A percentile compares a stretch with the other conserved stretches of the same genome.
Conservation (phyloP, 2,888 invertebrate species). For the Apamea monoglypha region DNA sequence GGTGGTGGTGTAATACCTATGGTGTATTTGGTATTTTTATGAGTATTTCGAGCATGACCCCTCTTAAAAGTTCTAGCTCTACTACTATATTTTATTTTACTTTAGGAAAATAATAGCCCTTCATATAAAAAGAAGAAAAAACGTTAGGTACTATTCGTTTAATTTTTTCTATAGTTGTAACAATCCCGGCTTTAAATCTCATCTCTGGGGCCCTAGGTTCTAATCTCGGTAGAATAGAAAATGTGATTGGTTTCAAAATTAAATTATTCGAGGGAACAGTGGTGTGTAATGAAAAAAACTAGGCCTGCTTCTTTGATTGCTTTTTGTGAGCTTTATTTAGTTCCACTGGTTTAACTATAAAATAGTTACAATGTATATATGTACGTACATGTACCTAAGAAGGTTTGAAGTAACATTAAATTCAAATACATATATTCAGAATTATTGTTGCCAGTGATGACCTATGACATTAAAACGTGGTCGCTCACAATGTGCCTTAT, state of each 20-base stretch:
- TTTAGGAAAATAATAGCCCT: neutral
- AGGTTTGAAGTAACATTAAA: neutral
- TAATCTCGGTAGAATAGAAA: slow-evolving; percentile 41
- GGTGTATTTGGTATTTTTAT: no score
- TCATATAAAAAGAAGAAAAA: neutral
- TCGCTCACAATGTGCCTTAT: no score
- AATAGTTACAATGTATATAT: no score
- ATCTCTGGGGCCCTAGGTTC: slow-evolving; percentile 15
- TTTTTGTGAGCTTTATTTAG: slow-evolving; percentile 11
- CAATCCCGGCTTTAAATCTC: slow-evolving; percentile 24
- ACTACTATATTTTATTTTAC: neutral
- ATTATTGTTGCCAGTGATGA: no score
- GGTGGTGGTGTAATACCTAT: no score
- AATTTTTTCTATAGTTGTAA: slow-evolving; percentile 4
- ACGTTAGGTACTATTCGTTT: neutral
- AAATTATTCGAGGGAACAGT: slow-evolving; percentile 17
- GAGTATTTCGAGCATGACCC: neutral
- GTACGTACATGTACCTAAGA: no score
- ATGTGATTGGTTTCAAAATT: slow-evolving; percentile 39
- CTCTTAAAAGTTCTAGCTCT: neutral
- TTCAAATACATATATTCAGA: neutral
- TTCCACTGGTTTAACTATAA: neutral
- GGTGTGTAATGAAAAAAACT: neutral
- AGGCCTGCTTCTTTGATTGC: slow-evolving; percentile 18
- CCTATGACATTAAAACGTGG: no score